phyloP scores from a whole-genome alignment of 2,113 vertebrate genomes.

The Aspiorhynchus laticeps region DNA sequence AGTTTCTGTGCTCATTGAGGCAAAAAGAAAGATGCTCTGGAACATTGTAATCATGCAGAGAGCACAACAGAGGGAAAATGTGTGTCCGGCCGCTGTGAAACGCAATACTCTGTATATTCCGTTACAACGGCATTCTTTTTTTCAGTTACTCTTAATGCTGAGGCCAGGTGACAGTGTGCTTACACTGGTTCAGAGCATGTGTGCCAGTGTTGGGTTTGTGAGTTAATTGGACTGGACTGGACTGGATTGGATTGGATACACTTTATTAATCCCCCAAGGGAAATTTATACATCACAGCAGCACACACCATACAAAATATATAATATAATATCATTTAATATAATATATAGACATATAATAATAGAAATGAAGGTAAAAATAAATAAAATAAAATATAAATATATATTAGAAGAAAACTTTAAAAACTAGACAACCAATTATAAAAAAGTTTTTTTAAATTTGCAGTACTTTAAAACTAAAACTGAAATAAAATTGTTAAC shows the following conservation, averaged over 20 bases:
- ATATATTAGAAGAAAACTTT: too few relatives aligned
- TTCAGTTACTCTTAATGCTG: constrained; percentile 11
- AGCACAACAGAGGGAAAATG: constrained; percentile 28
- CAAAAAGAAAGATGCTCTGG: neutral
- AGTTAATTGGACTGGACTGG: too few relatives aligned
- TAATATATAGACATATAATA: too few relatives aligned
- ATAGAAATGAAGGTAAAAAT: too few relatives aligned
- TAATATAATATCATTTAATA: too few relatives aligned
- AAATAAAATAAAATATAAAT: neutral
- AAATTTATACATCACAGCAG: too few relatives aligned
- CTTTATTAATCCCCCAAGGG: too few relatives aligned
- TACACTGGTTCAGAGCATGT: neutral
- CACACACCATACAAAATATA: too few relatives aligned
- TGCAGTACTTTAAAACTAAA: too few relatives aligned
- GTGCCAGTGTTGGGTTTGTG: neutral
- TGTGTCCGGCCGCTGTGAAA: constrained; percentile 29
- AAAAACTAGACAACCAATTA: too few relatives aligned
- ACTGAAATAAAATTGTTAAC: neutral
- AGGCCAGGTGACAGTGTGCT: neutral
- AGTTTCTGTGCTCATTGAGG: neutral
- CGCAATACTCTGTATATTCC: constrained; percentile 32
- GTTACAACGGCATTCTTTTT: constrained; percentile 9
- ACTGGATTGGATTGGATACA: too few relatives aligned
- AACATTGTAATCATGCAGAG: constrained; percentile 11
- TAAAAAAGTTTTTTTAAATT: too few relatives aligned